Conservation (phyloP, 1,140 invertebrate species). For the Marisa cornuarietis region DNA sequence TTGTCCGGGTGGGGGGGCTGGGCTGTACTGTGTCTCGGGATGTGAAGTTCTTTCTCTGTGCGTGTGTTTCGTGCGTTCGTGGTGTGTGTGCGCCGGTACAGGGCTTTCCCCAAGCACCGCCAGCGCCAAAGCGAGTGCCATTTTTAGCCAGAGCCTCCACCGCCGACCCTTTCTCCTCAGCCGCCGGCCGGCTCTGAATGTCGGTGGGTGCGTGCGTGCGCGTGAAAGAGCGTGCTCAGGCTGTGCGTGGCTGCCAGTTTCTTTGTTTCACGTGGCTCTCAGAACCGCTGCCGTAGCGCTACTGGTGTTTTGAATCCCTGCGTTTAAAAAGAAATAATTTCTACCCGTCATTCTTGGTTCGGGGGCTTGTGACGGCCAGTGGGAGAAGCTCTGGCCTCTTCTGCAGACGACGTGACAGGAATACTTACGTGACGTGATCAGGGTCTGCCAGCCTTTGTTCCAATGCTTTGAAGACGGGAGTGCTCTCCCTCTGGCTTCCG, state of each 20-base stretch:
- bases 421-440: no score
- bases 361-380: neutral
- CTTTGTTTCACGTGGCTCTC: constrained; percentile 11
- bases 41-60: neutral
- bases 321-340: neutral
- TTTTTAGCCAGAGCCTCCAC: no score
- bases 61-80: neutral
- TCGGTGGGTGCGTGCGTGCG: constrained; percentile 8
- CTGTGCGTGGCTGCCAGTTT: constrained; percentile 2
- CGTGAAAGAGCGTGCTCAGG: neutral
- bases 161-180: neutral
- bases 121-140: no score
- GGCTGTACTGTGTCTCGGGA: neutral
- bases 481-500: no score
- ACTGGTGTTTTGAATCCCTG: neutral
- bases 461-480: no score
- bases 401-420: neutral
- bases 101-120: neutral
- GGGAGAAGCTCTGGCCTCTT: neutral
- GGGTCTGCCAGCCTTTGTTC: no score
- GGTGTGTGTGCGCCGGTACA: neutral
- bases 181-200: neutral
- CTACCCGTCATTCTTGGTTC: neutral
- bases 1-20: no score
- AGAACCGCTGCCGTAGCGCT: neutral